phyloP scores from a whole-genome alignment of 2,888 invertebrate species.

The Eupithecia subfuscata region DNA sequence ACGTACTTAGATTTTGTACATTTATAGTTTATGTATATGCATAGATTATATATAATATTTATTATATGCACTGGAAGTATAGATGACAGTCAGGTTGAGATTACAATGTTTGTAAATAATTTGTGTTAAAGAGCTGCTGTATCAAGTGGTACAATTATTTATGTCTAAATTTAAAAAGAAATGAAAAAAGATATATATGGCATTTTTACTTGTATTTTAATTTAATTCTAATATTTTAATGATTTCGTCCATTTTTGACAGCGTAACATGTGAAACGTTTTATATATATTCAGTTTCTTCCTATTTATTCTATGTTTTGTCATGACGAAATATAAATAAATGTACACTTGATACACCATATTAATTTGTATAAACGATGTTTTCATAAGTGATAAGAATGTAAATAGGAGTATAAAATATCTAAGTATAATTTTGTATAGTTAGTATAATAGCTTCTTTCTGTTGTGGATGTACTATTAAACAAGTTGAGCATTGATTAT shows the following conservation, averaged over 20 bases:
- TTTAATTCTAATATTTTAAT: neutral
- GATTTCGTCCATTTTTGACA: neutral
- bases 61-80: constrained; percentile 38
- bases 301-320: neutral
- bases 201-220: neutral
- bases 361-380: constrained; percentile 57
- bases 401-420: constrained; percentile 70
- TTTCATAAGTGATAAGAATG: constrained; percentile 68
- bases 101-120: constrained; percentile 32
- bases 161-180: neutral
- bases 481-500: neutral
- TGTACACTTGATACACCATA: constrained; percentile 31
- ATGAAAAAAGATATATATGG: neutral
- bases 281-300: neutral
- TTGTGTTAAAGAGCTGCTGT: constrained; percentile 24
- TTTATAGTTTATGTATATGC: constrained; percentile 16
- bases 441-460: constrained; percentile 56
- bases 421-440: constrained; percentile 75
- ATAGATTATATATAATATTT: constrained; percentile 13
- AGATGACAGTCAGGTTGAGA: constrained; percentile 25
- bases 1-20: constrained; percentile 36
- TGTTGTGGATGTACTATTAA: constrained; percentile 58
- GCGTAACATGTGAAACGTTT: neutral
- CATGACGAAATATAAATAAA: neutral
- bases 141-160: constrained; percentile 28